Conservation (phyloP, 30 jellyfish, hydroid and myxozoan genomes). For the Morbakka virulenta region DNA sequence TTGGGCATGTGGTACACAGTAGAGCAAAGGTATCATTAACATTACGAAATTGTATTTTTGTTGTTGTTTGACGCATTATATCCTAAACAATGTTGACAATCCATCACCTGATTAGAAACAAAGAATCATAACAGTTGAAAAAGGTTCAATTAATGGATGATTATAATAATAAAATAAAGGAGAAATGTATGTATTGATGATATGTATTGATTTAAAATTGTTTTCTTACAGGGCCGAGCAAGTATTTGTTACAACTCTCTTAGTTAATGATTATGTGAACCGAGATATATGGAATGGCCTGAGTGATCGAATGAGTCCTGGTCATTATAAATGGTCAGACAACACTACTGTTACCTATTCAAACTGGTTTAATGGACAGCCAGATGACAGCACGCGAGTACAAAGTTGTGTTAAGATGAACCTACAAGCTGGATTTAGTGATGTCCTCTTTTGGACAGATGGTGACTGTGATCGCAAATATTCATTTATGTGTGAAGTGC, state of each 20-base stretch:
- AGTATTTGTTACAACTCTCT: slow-evolving; percentile 55
- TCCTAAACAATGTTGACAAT: no score
- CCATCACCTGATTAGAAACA: no score
- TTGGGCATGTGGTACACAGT: no score
- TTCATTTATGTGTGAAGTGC: slow-evolving; percentile 64
- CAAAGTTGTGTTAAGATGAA: slow-evolving; percentile 73
- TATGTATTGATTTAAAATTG: no score
- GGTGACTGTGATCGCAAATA: slow-evolving; percentile 45
- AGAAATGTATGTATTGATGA: no score
- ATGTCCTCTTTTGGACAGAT: slow-evolving; percentile 63
- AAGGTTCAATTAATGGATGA: no score
- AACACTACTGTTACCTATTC: slow-evolving; percentile 55
- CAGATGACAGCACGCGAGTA: slow-evolving; percentile 75
- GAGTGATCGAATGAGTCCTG: slow-evolving; percentile 51
- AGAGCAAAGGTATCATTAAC: no score
- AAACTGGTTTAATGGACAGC: slow-evolving; percentile 92
- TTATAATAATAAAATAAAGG: no score
- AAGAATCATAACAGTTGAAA: no score
- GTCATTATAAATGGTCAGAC: slow-evolving; percentile 82
- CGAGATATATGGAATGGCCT: slow-evolving; percentile 84
- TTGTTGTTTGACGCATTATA: no score
- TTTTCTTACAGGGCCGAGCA: slow-evolving; percentile 84
- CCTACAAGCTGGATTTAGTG: slow-evolving; percentile 59
- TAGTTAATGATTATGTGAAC: slow-evolving; percentile 38
- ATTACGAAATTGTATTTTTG: no score